Evolutionary conservation across 2,888 invertebrate genomes (phyloP), one percentile per base, ranked within the genome.

Genomic region (Oscheius onirici): DNA sequence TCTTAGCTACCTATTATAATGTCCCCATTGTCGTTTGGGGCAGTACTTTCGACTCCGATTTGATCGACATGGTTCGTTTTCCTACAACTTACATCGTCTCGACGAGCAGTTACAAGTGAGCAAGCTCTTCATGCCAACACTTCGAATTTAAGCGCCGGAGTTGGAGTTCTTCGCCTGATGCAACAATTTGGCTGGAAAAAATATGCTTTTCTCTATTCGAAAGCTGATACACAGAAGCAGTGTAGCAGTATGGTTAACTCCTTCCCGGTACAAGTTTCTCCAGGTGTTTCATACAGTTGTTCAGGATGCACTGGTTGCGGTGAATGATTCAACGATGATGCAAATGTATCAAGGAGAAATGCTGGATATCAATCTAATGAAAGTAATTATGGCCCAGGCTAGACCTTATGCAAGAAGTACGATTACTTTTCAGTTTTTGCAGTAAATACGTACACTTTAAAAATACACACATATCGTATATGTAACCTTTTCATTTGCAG

Each of bases 121-220:
- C 1, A 3, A 5, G 3, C 2, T 17, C 1, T 13, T 8, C 2
- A 13, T n/a, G 3, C 8, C 2, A 13, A 3, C 0, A 44, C 2
- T 2, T 2, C 8, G 3, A 3, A 6, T 6, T 63, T 46, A 11
- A 63, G 63, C 6, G 26, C 46, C 2, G 46, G 28, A 28, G 46
- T 63, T 2, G 63, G 22, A 8, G n/a, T 49, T 26, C 46, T 24
- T 28, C 49, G 49, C 15, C 26, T 63, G 11, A 28, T 63, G 49
- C 24, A 28, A n/a, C 26, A 24, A 28, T 63, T 28, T 26, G 22
- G 46, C n/a, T 63, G 63, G 63, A 24, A 46, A 3, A 20, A 63
- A 28, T 63, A 49, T 49, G 63, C 49, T n/a, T 63, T 63, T n/a
- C n/a, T 63, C 1, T 63, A 63, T 28, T 26, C 63, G 10, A 63